Percentiles rank a stretch among this genome's conserved stretches.
Evolutionary conservation across 2,113 vertebrate genomes (phyloP).

Genomic region (Fukomys damarensis): DNA sequence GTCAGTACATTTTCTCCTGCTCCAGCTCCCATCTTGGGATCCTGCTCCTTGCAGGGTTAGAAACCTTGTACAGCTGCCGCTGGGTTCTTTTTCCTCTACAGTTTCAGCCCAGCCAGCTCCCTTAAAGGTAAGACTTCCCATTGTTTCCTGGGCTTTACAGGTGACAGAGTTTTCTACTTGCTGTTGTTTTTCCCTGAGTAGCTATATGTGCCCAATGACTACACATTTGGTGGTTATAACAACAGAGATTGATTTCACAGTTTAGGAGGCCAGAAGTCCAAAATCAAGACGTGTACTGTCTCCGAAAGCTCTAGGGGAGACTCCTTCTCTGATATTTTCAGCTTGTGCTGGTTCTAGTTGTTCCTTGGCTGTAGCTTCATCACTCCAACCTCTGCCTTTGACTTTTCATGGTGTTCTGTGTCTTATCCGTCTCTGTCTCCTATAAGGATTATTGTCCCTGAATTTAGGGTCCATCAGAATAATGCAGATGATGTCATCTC

Average conservation of each 20-base stretch:
- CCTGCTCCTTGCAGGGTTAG: neutral
- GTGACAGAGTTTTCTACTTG: neutral
- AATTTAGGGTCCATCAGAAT: neutral
- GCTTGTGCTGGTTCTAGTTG: too few species aligned
- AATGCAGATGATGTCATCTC: neutral
- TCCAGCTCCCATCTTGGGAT: neutral
- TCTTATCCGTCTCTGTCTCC: neutral
- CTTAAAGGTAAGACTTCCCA: neutral
- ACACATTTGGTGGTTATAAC: neutral
- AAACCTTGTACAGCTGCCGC: fast-evolving
- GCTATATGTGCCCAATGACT: neutral
- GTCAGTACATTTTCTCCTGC: neutral
- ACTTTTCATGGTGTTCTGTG: neutral
- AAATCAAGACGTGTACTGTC: neutral
- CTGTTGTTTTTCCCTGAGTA: neutral
- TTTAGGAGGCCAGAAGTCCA: neutral
- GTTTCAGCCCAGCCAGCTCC: neutral
- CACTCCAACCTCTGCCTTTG: fast-evolving
- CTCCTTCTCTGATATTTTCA: neutral
- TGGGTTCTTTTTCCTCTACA: fast-evolving
- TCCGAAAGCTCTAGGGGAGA: neutral
- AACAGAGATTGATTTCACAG: neutral
- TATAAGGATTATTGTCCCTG: neutral
- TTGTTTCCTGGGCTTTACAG: neutral
- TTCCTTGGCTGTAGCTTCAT: neutral